phyloP scores from a whole-genome alignment of 2,888 invertebrate species.

The Lepas anatifera region DNA sequence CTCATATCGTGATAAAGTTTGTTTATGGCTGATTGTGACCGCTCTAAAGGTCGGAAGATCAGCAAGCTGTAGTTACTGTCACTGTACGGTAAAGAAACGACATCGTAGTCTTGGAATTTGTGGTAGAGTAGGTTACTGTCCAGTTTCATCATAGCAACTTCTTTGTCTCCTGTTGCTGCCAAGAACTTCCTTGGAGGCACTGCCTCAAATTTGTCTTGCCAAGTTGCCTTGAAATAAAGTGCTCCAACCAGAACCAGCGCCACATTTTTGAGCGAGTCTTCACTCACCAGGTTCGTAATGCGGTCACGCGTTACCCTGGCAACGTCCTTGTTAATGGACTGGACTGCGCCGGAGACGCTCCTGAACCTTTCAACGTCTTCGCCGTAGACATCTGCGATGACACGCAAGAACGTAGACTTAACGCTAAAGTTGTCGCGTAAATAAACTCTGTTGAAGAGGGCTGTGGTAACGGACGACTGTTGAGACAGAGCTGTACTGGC shows the following conservation, averaged over 20 bases:
- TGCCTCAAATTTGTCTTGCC: not conserved
- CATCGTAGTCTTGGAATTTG: not conserved
- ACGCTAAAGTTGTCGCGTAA: not conserved
- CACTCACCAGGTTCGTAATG: not conserved
- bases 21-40: not conserved
- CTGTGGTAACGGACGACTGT: not conserved
- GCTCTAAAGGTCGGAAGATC: not conserved
- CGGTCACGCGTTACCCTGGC: not conserved
- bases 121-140: not conserved
- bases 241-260: not conserved
- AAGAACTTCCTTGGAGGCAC: not conserved
- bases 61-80: not conserved
- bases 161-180: not conserved
- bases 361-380: not conserved
- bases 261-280: not conserved
- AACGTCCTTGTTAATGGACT: not conserved
- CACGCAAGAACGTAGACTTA: not conserved
- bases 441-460: not conserved
- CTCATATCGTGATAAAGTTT: not conserved
- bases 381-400: not conserved
- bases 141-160: not conserved
- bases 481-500: not conserved
- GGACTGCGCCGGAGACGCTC: not conserved
- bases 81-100: not conserved
- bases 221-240: not conserved